Conservation (phyloP, 2,797 vertebrate genomes). For the Diplodus puntazzo region DNA sequence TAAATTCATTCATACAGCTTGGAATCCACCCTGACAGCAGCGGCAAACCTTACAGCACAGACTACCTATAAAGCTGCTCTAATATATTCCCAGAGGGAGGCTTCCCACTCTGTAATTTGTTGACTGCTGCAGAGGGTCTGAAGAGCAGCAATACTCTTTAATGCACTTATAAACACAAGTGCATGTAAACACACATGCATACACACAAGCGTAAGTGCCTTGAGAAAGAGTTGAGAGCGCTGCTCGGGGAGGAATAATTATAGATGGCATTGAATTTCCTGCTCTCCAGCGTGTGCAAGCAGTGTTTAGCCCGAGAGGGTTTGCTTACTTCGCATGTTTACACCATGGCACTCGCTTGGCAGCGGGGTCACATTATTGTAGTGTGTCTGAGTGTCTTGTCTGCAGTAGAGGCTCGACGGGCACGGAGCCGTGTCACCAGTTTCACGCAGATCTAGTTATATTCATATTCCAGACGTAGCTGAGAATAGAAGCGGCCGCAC, state of each 20-base stretch:
- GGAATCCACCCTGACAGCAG: slow-evolving; percentile 55
- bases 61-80: slow-evolving; percentile 68
- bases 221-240: slow-evolving; percentile 64
- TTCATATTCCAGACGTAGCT: neutral
- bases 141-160: slow-evolving; percentile 73
- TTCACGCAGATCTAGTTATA: slow-evolving; percentile 5
- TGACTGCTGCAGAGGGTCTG: slow-evolving; percentile 74
- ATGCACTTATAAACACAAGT: slow-evolving; percentile 67
- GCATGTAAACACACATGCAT: slow-evolving; percentile 41
- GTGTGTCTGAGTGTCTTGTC: slow-evolving; percentile 41
- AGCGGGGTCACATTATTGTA: slow-evolving; percentile 53
- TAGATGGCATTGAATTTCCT: slow-evolving; percentile 75
- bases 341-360: slow-evolving; percentile 45
- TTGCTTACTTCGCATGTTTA: slow-evolving; percentile 70
- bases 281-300: slow-evolving; percentile 63
- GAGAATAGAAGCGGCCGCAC: slow-evolving; percentile 13
- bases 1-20: slow-evolving; percentile 68
- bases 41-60: slow-evolving; percentile 47
- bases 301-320: slow-evolving; percentile 63
- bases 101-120: slow-evolving; percentile 77
- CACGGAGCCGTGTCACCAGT: slow-evolving; percentile 17
- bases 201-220: slow-evolving; percentile 33
- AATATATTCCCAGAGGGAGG: slow-evolving; percentile 77
- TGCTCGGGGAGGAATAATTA: slow-evolving; percentile 74
- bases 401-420: slow-evolving; percentile 17